A percentile compares a stretch with the other conserved stretches of the same genome.
These are phyloP conservation scores for Knipowitschia caucasica DNA, from an alignment of 2,797 vertebrate species.

Conservation along the genomic window DNA sequence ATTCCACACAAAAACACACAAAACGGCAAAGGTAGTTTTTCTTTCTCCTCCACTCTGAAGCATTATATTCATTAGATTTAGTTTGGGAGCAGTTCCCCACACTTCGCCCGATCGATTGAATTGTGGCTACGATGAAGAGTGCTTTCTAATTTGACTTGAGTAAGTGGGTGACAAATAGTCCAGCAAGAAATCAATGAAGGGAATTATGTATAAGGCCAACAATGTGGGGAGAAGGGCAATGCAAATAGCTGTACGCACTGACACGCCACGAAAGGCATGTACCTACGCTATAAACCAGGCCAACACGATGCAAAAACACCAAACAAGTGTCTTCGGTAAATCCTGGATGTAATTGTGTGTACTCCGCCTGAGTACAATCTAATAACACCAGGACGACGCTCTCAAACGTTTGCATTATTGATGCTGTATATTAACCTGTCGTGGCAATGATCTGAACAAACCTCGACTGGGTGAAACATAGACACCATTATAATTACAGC, in stretches of 20 bases:
- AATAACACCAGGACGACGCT: slow-evolving; percentile 47
- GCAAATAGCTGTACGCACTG: slow-evolving; percentile 54
- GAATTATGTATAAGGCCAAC: slow-evolving; percentile 61
- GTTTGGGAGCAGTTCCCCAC: slow-evolving; percentile 46
- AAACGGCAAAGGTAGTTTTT: slow-evolving; percentile 44
- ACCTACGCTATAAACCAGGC: slow-evolving; percentile 38
- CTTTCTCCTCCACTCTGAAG: slow-evolving; percentile 51
- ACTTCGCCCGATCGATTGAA: slow-evolving; percentile 60
- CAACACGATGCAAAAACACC: slow-evolving; percentile 42
- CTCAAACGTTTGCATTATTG: slow-evolving; percentile 49
- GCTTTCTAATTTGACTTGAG: slow-evolving; percentile 72
- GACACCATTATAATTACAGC: slow-evolving; percentile 28
- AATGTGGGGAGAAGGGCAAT: slow-evolving; percentile 25
- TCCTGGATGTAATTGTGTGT: slow-evolving; percentile 54
- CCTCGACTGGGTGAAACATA: slow-evolving; percentile 26
- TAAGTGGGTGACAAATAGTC: slow-evolving; percentile 77
- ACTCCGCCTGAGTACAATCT: slow-evolving; percentile 36
- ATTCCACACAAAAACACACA: slow-evolving; percentile 65
- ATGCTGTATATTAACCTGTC: slow-evolving; percentile 38
- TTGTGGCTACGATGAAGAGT: slow-evolving; percentile 58
- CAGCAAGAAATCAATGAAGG: slow-evolving; percentile 69
- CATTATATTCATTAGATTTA: slow-evolving; percentile 71
- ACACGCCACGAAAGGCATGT: slow-evolving; percentile 29
- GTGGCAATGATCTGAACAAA: slow-evolving; percentile 13
- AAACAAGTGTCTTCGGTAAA: slow-evolving; percentile 48